Percentiles rank a stretch among this genome's conserved stretches.
Evolutionary conservation across 2,888 invertebrate species (phyloP).

Genomic region (Leptura quadrifasciata): DNA sequence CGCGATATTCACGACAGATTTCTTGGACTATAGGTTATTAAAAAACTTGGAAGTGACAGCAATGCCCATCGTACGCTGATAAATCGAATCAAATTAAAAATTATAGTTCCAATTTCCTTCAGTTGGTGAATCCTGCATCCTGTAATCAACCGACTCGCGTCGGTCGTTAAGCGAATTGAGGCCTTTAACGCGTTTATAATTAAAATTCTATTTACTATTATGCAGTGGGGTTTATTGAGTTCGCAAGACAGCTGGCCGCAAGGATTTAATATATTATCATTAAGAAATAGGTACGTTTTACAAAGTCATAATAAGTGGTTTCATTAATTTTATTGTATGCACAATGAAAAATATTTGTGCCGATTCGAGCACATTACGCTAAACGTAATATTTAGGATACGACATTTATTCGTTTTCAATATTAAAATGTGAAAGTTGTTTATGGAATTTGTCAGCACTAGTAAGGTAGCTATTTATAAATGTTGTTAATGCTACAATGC

Average conservation of each 20-base stretch:
- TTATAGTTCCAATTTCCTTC: too few relatives aligned
- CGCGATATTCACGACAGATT: too few relatives aligned
- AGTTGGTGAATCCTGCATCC: too few relatives aligned
- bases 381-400: not conserved
- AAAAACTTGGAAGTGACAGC: too few relatives aligned
- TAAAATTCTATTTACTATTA: not conserved
- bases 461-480: conserved; percentile 36
- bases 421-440: conserved; percentile 39
- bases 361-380: not conserved
- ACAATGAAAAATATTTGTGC: not conserved
- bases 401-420: conserved; percentile 16
- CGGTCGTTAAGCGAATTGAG: too few relatives aligned
- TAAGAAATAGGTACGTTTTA: not conserved
- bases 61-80: too few relatives aligned
- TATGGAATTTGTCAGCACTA: conserved; percentile 36
- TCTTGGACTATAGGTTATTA: too few relatives aligned
- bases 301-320: not conserved
- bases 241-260: not conserved
- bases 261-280: not conserved
- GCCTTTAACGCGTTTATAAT: too few relatives aligned
- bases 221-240: not conserved
- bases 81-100: too few relatives aligned
- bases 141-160: too few relatives aligned
- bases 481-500: conserved; percentile 27
- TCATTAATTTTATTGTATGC: not conserved